These are phyloP conservation scores for Alloscopus bannaensis DNA, from an alignment of 2,888 invertebrate genomes.

Conservation along the genomic window DNA sequence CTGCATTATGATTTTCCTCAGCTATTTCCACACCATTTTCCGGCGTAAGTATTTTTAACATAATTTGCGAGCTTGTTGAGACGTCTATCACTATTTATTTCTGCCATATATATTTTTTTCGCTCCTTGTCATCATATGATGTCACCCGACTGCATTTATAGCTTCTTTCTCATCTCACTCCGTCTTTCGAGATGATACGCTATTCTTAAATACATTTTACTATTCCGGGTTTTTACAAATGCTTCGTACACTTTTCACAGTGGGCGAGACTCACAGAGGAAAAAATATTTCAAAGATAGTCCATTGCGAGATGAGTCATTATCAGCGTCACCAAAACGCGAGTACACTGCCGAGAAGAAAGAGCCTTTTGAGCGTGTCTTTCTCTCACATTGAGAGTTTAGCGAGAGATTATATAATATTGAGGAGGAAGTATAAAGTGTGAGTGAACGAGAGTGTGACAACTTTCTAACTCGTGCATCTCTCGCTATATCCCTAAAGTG, in stretches of 20 bases:
- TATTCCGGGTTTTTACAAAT: constrained; percentile 10
- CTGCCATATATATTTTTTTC: too few species aligned
- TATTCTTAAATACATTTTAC: constrained; percentile 31
- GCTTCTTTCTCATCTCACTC: neutral
- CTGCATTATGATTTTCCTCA: too few species aligned
- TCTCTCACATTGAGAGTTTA: too few species aligned
- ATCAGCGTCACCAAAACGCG: constrained; percentile 43
- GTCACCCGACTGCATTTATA: constrained; percentile 26
- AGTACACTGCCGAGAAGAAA: neutral
- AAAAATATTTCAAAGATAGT: constrained; percentile 27
- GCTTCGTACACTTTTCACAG: neutral
- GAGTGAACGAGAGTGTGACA: constrained; percentile 16
- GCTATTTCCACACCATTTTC: too few species aligned
- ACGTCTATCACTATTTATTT: too few species aligned
- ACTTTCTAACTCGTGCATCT: constrained; percentile 37
- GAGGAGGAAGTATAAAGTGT: too few species aligned
- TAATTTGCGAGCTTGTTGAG: too few species aligned
- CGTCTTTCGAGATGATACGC: too few species aligned
- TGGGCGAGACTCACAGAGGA: neutral
- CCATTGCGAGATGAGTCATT: constrained; percentile 47
- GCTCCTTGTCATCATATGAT: constrained; percentile 37
- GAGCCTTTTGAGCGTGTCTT: neutral
- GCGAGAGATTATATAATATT: too few species aligned
- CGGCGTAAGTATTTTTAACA: too few species aligned
- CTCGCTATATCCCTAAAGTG: neutral